Base-by-base conservation (phyloP, 2,113 vertebrate genomes). In the Platysteira castanea region DNA sequence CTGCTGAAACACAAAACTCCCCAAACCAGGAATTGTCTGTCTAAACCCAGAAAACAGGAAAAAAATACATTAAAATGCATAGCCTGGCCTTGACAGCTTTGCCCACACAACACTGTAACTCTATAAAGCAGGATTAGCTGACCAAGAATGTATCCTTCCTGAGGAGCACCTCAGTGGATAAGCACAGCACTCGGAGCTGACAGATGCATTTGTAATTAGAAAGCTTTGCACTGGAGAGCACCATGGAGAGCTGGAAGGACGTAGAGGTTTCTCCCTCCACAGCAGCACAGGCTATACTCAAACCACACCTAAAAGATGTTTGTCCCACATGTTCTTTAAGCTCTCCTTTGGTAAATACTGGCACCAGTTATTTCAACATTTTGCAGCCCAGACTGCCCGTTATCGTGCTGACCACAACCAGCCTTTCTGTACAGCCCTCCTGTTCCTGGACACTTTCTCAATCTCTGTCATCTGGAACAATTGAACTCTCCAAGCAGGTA, bases 391-490 rank as follows among this genome's bases (percentile, higher is more conserved):
- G 47, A 15, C 20, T 64, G 37, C 31, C 0, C 0, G 56, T 83
- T 70, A 71, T 49, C 44, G 3, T 3, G 44, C 70, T 88, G 83
- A 69, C 83, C 76, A 46, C 49, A 64, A 39, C 39, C 74, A 84
- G 42, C 30, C 56, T 60, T 91, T 42, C 81, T 30, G 37, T 19
- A 23, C 35, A 47, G 59, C 60, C 52, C 52, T 56, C 5, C 70
- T 59, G 10, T 74, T 83, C 50, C 78, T 39, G 60, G 63, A 77
- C 7, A 3, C 63, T 78, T 94, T 57, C 91, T 87, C 82, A 93
- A 30, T 47, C 79, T 44, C 87, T 44, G 41, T 61, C 81, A 44
- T 59, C 77, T 6, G 27, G 52, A 91, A 41, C 37, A 57, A 61
- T 1, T 75, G 70, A 63, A 26, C 39, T 31, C 42, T 70, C 44